Evolutionary conservation across 2,888 invertebrate species (phyloP).

Genomic region (Watsonalla binaria): DNA sequence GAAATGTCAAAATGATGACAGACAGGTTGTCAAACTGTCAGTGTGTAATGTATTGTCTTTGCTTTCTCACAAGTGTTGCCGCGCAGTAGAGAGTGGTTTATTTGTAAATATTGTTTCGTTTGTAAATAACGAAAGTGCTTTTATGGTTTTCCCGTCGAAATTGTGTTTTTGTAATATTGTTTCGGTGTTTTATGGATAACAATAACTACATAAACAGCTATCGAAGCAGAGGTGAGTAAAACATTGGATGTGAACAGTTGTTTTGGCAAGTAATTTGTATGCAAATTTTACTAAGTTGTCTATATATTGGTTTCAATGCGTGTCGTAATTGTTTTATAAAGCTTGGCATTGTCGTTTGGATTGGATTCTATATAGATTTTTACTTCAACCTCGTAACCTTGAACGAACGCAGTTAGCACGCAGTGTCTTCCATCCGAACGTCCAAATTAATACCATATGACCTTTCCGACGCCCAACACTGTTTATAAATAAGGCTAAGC

Average conservation of each 20-base stretch:
- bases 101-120: conserved; percentile 67
- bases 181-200: conserved; percentile 54
- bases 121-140: conserved; percentile 47
- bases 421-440: not conserved
- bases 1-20: not conserved
- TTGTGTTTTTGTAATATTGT: conserved; percentile 25
- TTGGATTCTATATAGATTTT: not conserved
- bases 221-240: conserved; percentile 46
- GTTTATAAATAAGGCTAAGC: too few relatives aligned
- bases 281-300: not conserved
- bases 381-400: not conserved
- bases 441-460: not conserved
- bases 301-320: not conserved
- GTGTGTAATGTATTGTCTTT: conserved; percentile 35
- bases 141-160: conserved; percentile 23
- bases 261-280: conserved; percentile 12
- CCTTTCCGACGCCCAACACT: not conserved
- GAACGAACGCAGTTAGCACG: not conserved
- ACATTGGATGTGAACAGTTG: conserved; percentile 15
- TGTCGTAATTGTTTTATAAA: not conserved
- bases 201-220: conserved; percentile 16
- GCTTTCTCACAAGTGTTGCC: conserved; percentile 43
- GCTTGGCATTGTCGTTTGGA: not conserved
- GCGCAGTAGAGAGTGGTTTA: conserved; percentile 57
- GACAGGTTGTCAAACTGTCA: conserved; percentile 8